These are phyloP conservation scores for Drosophila paulistorum DNA, from an alignment of 1,140 invertebrate species.

Conservation along the genomic window DNA sequence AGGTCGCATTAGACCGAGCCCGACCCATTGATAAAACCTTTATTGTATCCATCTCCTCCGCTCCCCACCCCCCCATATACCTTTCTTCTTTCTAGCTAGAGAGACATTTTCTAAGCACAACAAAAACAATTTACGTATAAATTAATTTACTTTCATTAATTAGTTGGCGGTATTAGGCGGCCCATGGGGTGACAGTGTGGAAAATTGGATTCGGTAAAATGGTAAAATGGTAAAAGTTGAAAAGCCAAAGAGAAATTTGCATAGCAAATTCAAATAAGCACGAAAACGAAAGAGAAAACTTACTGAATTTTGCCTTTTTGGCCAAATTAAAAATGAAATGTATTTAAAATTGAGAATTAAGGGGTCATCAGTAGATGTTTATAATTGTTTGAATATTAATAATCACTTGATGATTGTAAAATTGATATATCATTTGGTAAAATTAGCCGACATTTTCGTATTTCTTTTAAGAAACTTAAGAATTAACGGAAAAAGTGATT, in stretches of 20 bases:
- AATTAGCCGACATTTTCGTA: too few relatives aligned
- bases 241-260: conserved; percentile 45
- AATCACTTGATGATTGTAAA: neutral
- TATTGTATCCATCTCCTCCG: conserved; percentile 8
- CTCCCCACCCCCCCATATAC: neutral
- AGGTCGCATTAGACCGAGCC: conserved; percentile 38
- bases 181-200: conserved; percentile 44
- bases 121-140: conserved; percentile 67
- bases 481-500: too few relatives aligned
- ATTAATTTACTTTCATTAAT: conserved; percentile 67
- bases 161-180: conserved; percentile 49
- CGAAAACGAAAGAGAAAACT: conserved; percentile 26
- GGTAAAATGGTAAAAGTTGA: conserved; percentile 51
- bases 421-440: too few relatives aligned
- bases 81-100: neutral
- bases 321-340: neutral
- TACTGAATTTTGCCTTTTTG: neutral
- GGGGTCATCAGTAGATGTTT: neutral
- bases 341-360: neutral
- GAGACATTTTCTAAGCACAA: conserved; percentile 57
- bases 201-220: conserved; percentile 38
- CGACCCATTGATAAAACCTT: conserved; percentile 47
- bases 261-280: conserved; percentile 41
- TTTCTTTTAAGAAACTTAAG: too few relatives aligned
- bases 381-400: neutral